A percentile compares a stretch with the other conserved stretches of the same genome.
phyloP scores from a whole-genome alignment of 1,140 invertebrate species.

The Drepana arcuata region DNA sequence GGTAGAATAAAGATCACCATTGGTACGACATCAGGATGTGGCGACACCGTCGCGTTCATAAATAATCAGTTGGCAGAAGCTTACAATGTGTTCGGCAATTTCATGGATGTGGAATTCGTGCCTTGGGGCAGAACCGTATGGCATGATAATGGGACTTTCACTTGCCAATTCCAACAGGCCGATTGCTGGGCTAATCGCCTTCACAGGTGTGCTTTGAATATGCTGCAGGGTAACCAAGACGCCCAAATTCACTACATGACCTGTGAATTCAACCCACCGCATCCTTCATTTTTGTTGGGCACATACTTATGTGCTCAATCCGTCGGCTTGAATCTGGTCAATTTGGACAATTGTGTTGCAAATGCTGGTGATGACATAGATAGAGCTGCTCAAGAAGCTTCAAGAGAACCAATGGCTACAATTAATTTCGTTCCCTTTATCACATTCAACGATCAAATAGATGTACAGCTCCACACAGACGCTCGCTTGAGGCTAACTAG shows the following conservation, averaged over 20 bases:
- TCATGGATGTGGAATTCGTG: conserved; percentile 46
- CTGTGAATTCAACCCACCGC: conserved; percentile 42
- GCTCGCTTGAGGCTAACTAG: conserved; percentile 21
- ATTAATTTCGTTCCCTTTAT: conserved; percentile 48
- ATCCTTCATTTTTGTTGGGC: conserved; percentile 24
- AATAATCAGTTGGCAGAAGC: conserved; percentile 21
- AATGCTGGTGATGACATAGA: conserved; percentile 24
- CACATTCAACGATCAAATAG: conserved; percentile 34
- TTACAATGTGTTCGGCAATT: conserved; percentile 35
- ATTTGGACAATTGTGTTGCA: conserved; percentile 37
- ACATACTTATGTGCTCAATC: conserved; percentile 31
- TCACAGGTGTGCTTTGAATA: conserved; percentile 46
- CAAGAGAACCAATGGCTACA: conserved; percentile 21
- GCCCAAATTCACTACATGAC: conserved; percentile 44
- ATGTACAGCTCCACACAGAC: conserved; percentile 13
- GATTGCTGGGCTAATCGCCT: conserved; percentile 58
- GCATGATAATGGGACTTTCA: conserved; percentile 17
- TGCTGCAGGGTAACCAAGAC: conserved; percentile 30
- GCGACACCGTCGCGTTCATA: conserved; percentile 37
- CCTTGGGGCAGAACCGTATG: conserved; percentile 49
- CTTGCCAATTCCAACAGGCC: conserved; percentile 35
- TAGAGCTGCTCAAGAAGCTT: conserved; percentile 22
- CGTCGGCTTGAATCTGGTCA: conserved; percentile 26
- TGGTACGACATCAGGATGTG: conserved; percentile 38
- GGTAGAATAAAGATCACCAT: conserved; percentile 44